These are phyloP conservation scores for Heliconius hermathena DNA, from an alignment of 1,140 invertebrate species.

Conservation along the genomic window DNA sequence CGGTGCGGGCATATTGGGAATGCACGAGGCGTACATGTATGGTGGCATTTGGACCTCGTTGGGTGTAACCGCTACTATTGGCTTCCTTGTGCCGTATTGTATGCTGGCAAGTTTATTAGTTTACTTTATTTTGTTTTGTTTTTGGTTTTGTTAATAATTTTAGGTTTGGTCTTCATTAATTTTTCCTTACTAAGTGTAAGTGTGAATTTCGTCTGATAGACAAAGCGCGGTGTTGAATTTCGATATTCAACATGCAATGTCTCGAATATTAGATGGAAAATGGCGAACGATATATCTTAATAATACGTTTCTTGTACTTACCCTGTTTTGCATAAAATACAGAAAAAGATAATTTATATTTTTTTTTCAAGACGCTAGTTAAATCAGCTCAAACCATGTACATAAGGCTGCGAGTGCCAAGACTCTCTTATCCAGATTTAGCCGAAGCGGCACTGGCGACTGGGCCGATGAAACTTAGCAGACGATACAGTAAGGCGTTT, in stretches of 20 bases:
- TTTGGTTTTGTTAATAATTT: neutral
- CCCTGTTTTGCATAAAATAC: too few relatives aligned
- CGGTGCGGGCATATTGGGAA: slow-evolving; percentile 59
- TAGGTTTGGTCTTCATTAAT: too few relatives aligned
- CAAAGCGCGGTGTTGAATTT: too few relatives aligned
- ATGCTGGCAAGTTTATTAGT: slow-evolving; percentile 44
- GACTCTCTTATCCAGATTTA: slow-evolving; percentile 61
- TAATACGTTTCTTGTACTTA: too few relatives aligned
- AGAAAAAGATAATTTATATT: too few relatives aligned
- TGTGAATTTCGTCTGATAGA: too few relatives aligned
- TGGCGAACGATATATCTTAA: too few relatives aligned
- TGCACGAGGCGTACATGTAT: slow-evolving; percentile 63
- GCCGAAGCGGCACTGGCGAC: slow-evolving; percentile 55
- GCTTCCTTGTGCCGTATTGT: slow-evolving; percentile 47
- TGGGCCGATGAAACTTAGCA: slow-evolving; percentile 47
- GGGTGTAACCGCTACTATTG: slow-evolving; percentile 44
- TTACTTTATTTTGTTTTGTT: neutral
- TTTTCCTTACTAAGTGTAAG: too few relatives aligned
- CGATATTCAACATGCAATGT: too few relatives aligned
- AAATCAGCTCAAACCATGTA: slow-evolving; percentile 63
- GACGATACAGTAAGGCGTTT: slow-evolving; percentile 54
- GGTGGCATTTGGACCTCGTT: slow-evolving; percentile 61
- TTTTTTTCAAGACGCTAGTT: slow-evolving; percentile 39
- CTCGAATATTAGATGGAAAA: too few relatives aligned
- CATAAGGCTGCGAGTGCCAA: slow-evolving; percentile 49